These are phyloP conservation scores for Speoplatyrhinus poulsoni DNA, from an alignment of 2,113 vertebrate species.

Conservation along the genomic window DNA sequence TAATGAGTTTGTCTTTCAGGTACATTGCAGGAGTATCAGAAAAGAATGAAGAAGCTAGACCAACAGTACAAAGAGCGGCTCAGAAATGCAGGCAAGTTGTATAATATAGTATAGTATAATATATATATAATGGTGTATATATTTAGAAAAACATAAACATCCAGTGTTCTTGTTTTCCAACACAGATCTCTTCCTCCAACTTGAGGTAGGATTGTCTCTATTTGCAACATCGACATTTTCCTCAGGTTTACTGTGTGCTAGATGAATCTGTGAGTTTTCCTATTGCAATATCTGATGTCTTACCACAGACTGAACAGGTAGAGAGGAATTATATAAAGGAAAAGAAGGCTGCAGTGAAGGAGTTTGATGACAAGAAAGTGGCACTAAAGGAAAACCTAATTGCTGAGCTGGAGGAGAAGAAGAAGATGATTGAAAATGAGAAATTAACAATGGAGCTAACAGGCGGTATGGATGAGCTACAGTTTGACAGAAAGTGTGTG, in stretches of 20 bases:
- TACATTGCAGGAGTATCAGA: slow-evolving; percentile 97
- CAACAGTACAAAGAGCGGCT: slow-evolving; percentile 98
- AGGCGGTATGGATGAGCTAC: slow-evolving; percentile 81
- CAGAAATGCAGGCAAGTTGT: slow-evolving; percentile 88
- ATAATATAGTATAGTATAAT: no score
- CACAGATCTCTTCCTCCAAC: slow-evolving; percentile 94
- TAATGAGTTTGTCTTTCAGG: slow-evolving; percentile 67
- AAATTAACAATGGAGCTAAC: slow-evolving; percentile 98
- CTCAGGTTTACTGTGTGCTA: neutral
- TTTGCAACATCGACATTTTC: neutral
- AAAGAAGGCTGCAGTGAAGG: slow-evolving; percentile 97
- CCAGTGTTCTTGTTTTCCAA: slow-evolving; percentile 51
- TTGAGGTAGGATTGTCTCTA: slow-evolving; percentile 83
- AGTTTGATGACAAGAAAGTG: slow-evolving; percentile 98
- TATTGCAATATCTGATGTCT: neutral
- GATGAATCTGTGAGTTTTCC: neutral
- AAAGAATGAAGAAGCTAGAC: slow-evolving; percentile 97
- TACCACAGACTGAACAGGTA: slow-evolving; percentile 91
- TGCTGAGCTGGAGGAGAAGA: slow-evolving; percentile 96
- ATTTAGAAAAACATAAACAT: neutral
- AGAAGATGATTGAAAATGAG: slow-evolving; percentile 99
- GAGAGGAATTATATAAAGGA: slow-evolving; percentile 98
- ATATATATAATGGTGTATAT: no score
- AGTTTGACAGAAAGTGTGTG: slow-evolving; percentile 12
- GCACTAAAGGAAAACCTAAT: slow-evolving; percentile 97